phyloP scores from a whole-genome alignment of 2,797 vertebrate species.

The Ctenopoma multispine region DNA sequence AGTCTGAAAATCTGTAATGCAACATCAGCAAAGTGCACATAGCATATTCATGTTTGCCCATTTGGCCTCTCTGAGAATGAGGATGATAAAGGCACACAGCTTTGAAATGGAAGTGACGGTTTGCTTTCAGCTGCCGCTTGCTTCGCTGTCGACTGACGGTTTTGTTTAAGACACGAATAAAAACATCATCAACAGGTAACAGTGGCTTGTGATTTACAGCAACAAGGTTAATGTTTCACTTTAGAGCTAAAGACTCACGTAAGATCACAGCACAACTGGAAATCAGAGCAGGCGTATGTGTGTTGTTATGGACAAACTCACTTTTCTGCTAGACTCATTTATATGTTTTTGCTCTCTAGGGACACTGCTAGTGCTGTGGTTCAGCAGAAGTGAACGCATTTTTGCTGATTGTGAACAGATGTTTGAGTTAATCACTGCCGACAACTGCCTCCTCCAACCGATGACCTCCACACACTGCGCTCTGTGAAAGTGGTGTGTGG shows the following conservation, averaged over 20 bases:
- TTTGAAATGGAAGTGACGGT: conserved; percentile 6
- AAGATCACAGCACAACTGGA: conserved; percentile 16
- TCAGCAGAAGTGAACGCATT: neutral
- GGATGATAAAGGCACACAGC: conserved; percentile 12
- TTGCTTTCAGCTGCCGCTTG: conserved; percentile 17
- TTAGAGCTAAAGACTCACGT: neutral
- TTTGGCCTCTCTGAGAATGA: conserved; percentile 2
- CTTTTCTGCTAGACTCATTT: neutral
- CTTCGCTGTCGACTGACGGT: conserved; percentile 10
- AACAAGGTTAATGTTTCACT: conserved; percentile 31
- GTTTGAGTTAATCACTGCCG: neutral
- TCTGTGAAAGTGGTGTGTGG: neutral
- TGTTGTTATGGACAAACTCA: neutral
- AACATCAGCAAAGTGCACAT: conserved; percentile 22
- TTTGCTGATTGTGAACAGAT: neutral
- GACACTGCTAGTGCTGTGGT: neutral
- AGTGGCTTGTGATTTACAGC: conserved; percentile 31
- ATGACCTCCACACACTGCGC: neutral
- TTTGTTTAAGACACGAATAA: conserved; percentile 23
- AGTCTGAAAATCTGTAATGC: conserved; percentile 21
- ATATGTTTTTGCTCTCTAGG: neutral
- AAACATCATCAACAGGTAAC: conserved; percentile 27
- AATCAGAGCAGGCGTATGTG: conserved; percentile 8
- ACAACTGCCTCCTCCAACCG: neutral
- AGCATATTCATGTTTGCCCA: conserved; percentile 19